Percentiles rank a stretch among this genome's conserved stretches.
phyloP scores from a whole-genome alignment of 1,140 invertebrate genomes.

The Antheraea mylitta region DNA sequence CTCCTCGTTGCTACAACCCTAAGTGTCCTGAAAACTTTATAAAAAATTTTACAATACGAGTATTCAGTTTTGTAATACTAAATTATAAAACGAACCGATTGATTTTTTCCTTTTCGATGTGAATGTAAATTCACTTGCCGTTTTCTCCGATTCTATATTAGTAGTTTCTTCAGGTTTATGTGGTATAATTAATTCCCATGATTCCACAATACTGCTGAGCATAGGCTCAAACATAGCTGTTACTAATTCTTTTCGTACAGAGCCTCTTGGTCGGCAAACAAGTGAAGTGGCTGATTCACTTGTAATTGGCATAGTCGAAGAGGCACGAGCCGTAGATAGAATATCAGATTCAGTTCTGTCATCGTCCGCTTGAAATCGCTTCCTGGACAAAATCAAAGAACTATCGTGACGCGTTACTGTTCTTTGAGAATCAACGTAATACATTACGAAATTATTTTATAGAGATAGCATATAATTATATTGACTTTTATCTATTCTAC shows the following conservation, averaged over 20 bases:
- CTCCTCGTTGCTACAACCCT: too few species aligned
- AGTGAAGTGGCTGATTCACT: slow-evolving; percentile 39
- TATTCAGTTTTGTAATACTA: too few species aligned
- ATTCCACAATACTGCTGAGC: slow-evolving; percentile 54
- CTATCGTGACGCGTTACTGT: slow-evolving; percentile 52
- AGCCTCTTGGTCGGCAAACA: slow-evolving; percentile 33
- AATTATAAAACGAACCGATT: slow-evolving; percentile 20
- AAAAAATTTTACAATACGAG: too few species aligned
- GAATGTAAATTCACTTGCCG: slow-evolving; percentile 44
- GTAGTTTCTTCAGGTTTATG: slow-evolving; percentile 34
- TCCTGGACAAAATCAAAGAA: slow-evolving; percentile 33
- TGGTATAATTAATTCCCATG: slow-evolving; percentile 49
- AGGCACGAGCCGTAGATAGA: slow-evolving; percentile 32
- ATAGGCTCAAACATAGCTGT: slow-evolving; percentile 59
- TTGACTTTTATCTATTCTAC: neutral
- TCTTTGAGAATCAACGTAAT: slow-evolving; percentile 45
- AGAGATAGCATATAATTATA: too few species aligned
- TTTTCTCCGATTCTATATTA: slow-evolving; percentile 37
- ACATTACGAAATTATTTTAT: slow-evolving; percentile 29
- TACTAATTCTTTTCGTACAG: slow-evolving; percentile 56
- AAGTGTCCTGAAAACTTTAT: too few species aligned
- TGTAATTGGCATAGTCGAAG: slow-evolving; percentile 29
- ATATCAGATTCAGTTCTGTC: slow-evolving; percentile 30
- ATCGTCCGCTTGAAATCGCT: slow-evolving; percentile 16
- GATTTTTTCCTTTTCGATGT: slow-evolving; percentile 49